Base-by-base conservation (phyloP, 2,113 vertebrate genomes). In the Lagopus leucura region DNA sequence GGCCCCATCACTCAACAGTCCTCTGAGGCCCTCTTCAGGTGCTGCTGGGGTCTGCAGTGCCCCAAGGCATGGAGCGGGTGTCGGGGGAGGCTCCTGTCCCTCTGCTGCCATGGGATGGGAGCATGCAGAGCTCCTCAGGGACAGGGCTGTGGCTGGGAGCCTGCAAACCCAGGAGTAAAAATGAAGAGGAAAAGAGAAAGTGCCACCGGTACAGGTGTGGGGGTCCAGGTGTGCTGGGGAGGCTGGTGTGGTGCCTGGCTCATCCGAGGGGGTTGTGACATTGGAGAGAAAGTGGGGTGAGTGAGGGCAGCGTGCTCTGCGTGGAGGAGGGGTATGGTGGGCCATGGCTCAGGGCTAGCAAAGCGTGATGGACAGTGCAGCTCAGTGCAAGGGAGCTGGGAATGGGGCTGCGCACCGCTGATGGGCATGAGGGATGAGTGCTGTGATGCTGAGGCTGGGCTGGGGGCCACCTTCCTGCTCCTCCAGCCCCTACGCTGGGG, bases 381-480 rank as follows among this genome's bases (percentile, higher is more conserved):
- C 40, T 66, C 0, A 8, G 65, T 0, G 0, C 22, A 45, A 30
- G 30, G 60, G 64, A 10, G n/a, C 1, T 0, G 1, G 15, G 55
- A 5, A 9, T 8, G 38, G 36, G 36, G 32, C 3, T 15, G 2
- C 13, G 5, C 21, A 27, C 36, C 13, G 30, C 64, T 78, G n/a
- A 16, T 4, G 6, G 60, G 11, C 61, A 8, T 10, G 16, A 63
- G 36, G 1, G 12, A 27, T 8, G 52, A 6, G 10, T 22, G 38
- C 42, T 4, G 10, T 2, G 38, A 60, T 58, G 84, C 19, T 66
- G 11, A 19, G 28, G 64, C 40, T 19, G 61, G 42, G 32, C 22
- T 30, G 52, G 82, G 81, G 87, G 43, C 82, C 61, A 76, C 70
- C 28, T 52, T 74, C 64, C 60, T 0, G 24, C 86, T 64, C 52